Percentiles rank a stretch among this genome's conserved stretches.
Evolutionary conservation across 2,113 vertebrate genomes (phyloP).

Genomic region (Halcyon malimbica): DNA sequence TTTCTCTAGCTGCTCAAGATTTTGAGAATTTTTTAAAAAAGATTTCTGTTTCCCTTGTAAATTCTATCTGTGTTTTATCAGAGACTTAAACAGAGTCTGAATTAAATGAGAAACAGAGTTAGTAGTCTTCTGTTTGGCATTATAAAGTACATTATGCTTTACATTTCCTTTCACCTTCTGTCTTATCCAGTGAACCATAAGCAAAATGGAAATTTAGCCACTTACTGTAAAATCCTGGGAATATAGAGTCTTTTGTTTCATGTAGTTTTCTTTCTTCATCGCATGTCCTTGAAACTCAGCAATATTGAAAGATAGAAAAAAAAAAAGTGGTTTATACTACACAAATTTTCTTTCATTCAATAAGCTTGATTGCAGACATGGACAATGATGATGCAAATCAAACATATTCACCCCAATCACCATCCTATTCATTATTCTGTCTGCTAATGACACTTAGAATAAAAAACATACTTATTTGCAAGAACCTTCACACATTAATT

Average conservation of each 20-base stretch:
- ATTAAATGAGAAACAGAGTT: not conserved
- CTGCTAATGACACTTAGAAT: not conserved
- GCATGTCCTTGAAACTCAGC: not conserved
- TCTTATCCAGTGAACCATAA: not conserved
- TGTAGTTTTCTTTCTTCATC: not conserved
- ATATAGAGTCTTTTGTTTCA: not conserved
- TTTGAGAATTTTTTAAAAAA: not conserved
- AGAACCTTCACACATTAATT: not conserved
- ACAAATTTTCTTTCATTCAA: not conserved
- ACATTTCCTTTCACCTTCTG: not conserved
- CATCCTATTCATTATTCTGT: not conserved
- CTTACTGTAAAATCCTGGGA: not conserved
- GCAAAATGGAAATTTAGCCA: not conserved
- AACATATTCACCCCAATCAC: not conserved
- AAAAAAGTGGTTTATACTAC: not conserved
- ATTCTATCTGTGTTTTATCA: not conserved
- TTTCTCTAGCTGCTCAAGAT: not conserved
- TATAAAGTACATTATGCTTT: not conserved
- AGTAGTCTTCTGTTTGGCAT: not conserved
- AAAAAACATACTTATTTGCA: not conserved
- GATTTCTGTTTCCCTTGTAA: not conserved
- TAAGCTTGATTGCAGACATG: not conserved
- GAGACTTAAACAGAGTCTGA: not conserved
- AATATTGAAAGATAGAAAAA: not conserved
- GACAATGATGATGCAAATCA: not conserved